Percentiles rank a stretch among this genome's conserved stretches.
Conservation (phyloP, 2,113 vertebrate species). For the Xenopus borealis region DNA sequence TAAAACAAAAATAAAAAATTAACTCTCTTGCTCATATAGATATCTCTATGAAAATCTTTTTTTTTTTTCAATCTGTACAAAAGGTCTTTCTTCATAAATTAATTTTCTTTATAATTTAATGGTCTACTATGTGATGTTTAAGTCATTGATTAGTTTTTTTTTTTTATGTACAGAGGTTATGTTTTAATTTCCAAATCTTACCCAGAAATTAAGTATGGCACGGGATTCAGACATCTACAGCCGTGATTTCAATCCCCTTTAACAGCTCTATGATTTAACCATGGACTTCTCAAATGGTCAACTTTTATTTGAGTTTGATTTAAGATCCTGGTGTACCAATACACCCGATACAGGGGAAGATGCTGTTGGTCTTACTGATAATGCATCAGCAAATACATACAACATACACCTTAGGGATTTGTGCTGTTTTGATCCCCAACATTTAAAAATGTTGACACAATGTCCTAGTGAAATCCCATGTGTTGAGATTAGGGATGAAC, state of each 20-base stretch:
- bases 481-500: too few relatives aligned
- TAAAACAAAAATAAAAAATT: slow-evolving; percentile 91
- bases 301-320: slow-evolving; percentile 36
- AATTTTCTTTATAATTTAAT: slow-evolving; percentile 96
- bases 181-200: slow-evolving; percentile 79
- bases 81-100: slow-evolving; percentile 99
- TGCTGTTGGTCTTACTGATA: slow-evolving; percentile 56
- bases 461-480: too few relatives aligned
- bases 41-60: slow-evolving; percentile 91
- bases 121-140: slow-evolving; percentile 93
- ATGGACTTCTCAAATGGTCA: slow-evolving; percentile 70
- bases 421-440: too few relatives aligned
- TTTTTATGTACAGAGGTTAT: slow-evolving; percentile 85
- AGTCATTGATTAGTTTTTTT: slow-evolving; percentile 75
- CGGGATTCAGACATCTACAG: slow-evolving; percentile 90
- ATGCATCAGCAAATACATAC: not conserved
- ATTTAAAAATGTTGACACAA: too few relatives aligned
- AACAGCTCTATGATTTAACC: slow-evolving; percentile 73
- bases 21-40: slow-evolving; percentile 94
- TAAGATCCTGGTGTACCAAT: slow-evolving; percentile 61
- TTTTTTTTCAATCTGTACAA: slow-evolving; percentile 96
- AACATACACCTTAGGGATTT: too few relatives aligned
- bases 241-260: slow-evolving; percentile 76
- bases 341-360: slow-evolving; percentile 63
- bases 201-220: slow-evolving; percentile 90